Percentiles rank a stretch among this genome's conserved stretches.
These are phyloP conservation scores for Biston stratarius DNA, from an alignment of 2,888 invertebrate species.

Conservation along the genomic window DNA sequence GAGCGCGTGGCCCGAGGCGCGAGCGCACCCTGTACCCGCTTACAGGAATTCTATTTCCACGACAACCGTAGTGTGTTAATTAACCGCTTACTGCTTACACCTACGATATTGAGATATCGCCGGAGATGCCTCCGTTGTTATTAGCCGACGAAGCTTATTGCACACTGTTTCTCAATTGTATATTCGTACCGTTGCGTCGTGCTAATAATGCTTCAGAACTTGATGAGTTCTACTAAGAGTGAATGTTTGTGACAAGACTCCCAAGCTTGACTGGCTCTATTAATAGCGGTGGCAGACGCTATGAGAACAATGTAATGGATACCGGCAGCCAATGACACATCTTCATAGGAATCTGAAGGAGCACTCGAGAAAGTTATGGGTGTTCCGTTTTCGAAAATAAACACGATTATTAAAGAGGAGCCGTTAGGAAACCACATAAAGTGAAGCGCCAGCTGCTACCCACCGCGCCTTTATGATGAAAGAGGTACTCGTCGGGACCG, in stretches of 20 bases:
- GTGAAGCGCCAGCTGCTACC: constrained; percentile 79
- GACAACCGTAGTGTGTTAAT: constrained; percentile 85
- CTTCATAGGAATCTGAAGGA: constrained; percentile 65
- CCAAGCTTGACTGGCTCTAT: constrained; percentile 38
- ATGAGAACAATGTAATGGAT: constrained; percentile 47
- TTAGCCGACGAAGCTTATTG: constrained; percentile 82
- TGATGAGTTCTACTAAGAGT: constrained; percentile 41
- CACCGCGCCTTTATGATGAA: constrained; percentile 81
- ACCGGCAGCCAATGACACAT: constrained; percentile 61
- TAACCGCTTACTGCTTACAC: constrained; percentile 83
- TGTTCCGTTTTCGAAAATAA: constrained; percentile 81
- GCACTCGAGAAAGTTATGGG: constrained; percentile 61
- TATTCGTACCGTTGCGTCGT: constrained; percentile 32
- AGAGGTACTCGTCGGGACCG: constrained; percentile 72
- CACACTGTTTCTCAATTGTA: constrained; percentile 63
- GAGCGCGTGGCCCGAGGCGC: constrained; percentile 69
- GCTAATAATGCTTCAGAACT: constrained; percentile 44
- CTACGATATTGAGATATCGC: constrained; percentile 85
- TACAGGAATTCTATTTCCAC: constrained; percentile 85
- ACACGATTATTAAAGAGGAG: constrained; percentile 83
- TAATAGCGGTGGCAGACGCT: constrained; percentile 46
- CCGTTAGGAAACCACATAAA: constrained; percentile 81
- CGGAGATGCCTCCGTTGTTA: constrained; percentile 82
- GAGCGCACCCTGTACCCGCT: constrained; percentile 75
- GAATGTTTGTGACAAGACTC: constrained; percentile 34